Base-by-base conservation (phyloP, 2,797 vertebrate genomes). In the Lithobates sylvaticus region DNA sequence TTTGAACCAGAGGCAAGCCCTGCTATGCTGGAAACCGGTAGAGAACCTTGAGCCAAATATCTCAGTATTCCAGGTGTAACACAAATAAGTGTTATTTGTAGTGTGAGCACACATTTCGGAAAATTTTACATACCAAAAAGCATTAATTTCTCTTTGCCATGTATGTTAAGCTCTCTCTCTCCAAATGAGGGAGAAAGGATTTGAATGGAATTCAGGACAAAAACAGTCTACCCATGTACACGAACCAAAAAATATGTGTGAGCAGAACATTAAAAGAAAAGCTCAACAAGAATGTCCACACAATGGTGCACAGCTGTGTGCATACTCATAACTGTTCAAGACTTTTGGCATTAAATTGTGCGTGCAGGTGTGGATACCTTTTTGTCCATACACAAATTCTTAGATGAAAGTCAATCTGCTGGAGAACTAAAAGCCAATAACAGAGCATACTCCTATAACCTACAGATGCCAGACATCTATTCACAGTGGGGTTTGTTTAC, bases 1-100 rank as follows among this genome's bases (percentile, higher is more conserved):
- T 79, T 79, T 81, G 44, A 81, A 70, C 58, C 42, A 70, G 36
- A 50, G 27, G 71, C 78, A 70, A 81, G 27, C 34, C 21, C 42
- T 71, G 44, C 54, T 72, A 58, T 71, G 9, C 29, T 71, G 44
- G 68, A 81, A 81, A 58, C 16, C 6, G 58, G 50, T 18, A 47
- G 2, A 34, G 29, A 71, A 27, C 32, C 3, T 7, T 32, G 8
- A 39, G 67, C 78, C 78, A 71, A 81, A 39, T 50, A n/a, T 71
- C 44, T 29, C 68, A 58, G 68, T 44, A 50, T 69, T 81, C 68
- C 68, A 58, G 27, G 67, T 71, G 68, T 81, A 58, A 81, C 42
- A 54, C n/a, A 80, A 50, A 70, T 65, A 70, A 34, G 12, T 78
- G 58, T 54, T 67, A 78, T 34, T 13, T 27, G 36, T 26, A 34